Conservation (phyloP, 2,113 vertebrate genomes). For the Rhizomys pruinosus region DNA sequence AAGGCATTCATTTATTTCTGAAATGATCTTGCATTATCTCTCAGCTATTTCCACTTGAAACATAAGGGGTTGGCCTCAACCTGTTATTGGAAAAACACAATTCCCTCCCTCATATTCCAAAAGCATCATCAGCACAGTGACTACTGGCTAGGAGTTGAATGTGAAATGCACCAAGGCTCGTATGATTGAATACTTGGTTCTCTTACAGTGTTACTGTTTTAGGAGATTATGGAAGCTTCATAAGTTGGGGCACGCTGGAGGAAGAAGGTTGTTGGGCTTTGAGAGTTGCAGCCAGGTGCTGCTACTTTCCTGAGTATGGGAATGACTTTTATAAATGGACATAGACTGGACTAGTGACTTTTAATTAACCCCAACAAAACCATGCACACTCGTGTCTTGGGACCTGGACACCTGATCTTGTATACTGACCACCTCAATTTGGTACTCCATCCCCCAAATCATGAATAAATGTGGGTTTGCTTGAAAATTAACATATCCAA, state of each 20-base stretch:
- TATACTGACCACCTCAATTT: too few relatives aligned
- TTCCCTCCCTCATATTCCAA: neutral
- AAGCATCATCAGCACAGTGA: neutral
- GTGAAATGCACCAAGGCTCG: neutral
- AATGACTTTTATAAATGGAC: too few relatives aligned
- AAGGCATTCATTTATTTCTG: slow-evolving; percentile 17
- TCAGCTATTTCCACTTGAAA: slow-evolving; percentile 43
- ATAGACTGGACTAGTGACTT: too few relatives aligned
- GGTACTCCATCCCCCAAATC: too few relatives aligned
- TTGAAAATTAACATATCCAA: too few relatives aligned
- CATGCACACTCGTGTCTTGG: too few relatives aligned
- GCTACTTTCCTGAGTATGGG: too few relatives aligned
- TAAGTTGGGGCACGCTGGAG: neutral
- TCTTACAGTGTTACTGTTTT: neutral
- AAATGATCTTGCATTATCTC: neutral
- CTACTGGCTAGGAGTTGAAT: neutral
- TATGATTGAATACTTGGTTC: neutral
- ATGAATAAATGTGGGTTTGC: too few relatives aligned
- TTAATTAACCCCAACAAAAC: too few relatives aligned
- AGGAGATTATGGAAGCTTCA: neutral
- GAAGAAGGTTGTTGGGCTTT: neutral
- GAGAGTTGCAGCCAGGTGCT: neutral
- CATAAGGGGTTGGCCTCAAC: neutral
- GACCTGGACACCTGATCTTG: too few relatives aligned
- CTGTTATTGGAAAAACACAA: neutral